These are phyloP conservation scores for Rhagonycha lutea DNA, from an alignment of 2,888 invertebrate genomes.

Conservation along the genomic window DNA sequence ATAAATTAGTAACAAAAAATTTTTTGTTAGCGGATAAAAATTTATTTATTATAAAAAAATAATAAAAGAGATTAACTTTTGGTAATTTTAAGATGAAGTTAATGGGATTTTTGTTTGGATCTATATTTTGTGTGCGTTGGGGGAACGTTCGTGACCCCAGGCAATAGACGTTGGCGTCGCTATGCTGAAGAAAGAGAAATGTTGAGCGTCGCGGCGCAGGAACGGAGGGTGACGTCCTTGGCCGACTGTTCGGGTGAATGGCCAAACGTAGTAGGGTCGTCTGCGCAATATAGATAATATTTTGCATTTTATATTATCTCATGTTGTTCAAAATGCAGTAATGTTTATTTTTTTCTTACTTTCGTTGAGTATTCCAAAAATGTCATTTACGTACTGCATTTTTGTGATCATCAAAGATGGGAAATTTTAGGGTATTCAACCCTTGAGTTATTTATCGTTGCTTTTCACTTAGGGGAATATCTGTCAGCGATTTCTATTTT, in stretches of 20 bases:
- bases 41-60: neutral
- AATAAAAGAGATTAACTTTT: neutral
- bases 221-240: conserved; percentile 51
- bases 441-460: conserved; percentile 1
- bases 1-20: neutral
- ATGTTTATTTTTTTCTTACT: neutral
- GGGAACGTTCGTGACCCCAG: conserved; percentile 14
- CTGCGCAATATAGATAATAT: conserved; percentile 28
- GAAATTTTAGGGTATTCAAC: conserved; percentile 4
- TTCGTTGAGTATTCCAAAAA: neutral
- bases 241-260: conserved; percentile 56
- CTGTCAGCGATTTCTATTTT: conserved; percentile 5
- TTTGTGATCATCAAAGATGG: neutral
- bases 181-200: conserved; percentile 26
- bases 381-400: neutral
- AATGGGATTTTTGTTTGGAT: neutral
- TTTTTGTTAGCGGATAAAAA: neutral
- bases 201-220: conserved; percentile 35
- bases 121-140: conserved; percentile 8
- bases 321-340: neutral
- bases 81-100: neutral
- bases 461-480: conserved; percentile 11
- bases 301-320: conserved; percentile 18
- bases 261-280: conserved; percentile 43
- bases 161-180: conserved; percentile 24